A percentile compares a stretch with the other conserved stretches of the same genome.
Evolutionary conservation across 2,113 vertebrate species (phyloP).

Genomic region (Chlorodrepanis virens): DNA sequence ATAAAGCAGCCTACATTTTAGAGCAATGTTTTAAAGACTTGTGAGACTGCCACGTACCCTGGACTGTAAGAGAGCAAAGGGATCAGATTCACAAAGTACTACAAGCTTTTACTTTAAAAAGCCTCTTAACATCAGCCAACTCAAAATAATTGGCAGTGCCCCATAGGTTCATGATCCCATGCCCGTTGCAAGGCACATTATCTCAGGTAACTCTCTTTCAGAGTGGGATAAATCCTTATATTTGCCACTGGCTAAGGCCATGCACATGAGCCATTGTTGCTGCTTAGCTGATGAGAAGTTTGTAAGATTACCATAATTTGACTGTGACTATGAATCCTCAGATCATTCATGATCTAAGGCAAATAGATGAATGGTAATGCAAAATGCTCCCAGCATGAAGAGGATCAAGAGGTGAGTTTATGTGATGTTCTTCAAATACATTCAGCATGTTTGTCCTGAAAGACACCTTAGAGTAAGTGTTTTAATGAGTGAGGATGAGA

Average conservation of each 20-base stretch:
- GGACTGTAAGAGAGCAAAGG: not conserved
- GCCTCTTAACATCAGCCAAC: not conserved
- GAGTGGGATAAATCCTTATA: not conserved
- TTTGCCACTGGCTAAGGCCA: not conserved
- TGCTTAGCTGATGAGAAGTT: not conserved
- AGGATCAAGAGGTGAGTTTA: not conserved
- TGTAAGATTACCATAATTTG: not conserved
- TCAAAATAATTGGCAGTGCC: not conserved
- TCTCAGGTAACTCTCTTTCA: not conserved
- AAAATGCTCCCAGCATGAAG: not conserved
- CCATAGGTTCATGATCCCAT: not conserved
- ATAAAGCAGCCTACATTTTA: not conserved
- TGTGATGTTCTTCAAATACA: not conserved
- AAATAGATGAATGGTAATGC: not conserved
- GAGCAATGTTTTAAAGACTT: not conserved
- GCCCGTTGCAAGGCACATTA: not conserved
- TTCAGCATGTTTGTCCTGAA: not conserved
- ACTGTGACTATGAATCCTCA: not conserved
- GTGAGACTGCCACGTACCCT: not conserved
- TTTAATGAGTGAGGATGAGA: not conserved
- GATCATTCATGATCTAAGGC: not conserved
- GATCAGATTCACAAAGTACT: not conserved
- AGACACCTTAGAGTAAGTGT: not conserved
- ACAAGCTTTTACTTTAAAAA: not conserved
- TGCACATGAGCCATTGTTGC: not conserved